Percentiles rank a stretch among this genome's conserved stretches.
phyloP scores from a whole-genome alignment of 1,140 invertebrate species.

The Ditylenchus dipsaci region DNA sequence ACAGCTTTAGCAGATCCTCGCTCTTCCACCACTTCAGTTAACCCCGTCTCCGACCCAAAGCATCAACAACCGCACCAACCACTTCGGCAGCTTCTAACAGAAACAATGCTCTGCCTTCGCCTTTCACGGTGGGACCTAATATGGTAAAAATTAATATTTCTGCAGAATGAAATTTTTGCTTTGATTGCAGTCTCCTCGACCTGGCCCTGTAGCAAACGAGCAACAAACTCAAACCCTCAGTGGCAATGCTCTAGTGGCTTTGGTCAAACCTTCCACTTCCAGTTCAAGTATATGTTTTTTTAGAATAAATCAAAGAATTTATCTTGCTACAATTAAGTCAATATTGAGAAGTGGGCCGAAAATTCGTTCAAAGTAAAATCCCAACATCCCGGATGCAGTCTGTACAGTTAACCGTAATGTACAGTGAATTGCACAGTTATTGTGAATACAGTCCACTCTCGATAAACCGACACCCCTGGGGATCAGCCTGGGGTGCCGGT shows the following conservation, averaged over 20 bases:
- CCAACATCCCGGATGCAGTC: too few relatives aligned
- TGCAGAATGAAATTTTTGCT: not conserved
- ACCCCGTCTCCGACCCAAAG: conserved; percentile 54
- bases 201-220: not conserved
- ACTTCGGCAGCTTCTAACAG: conserved; percentile 4
- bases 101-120: conserved; percentile 2
- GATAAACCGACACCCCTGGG: too few relatives aligned
- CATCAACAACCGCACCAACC: conserved; percentile 1
- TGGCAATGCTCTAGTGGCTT: not conserved
- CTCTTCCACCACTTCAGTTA: conserved; percentile 51
- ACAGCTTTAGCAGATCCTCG: conserved; percentile 25
- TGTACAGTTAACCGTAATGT: too few relatives aligned
- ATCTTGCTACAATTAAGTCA: too few relatives aligned
- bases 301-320: not conserved
- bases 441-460: too few relatives aligned
- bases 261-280: not conserved
- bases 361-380: too few relatives aligned
- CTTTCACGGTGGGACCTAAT: not conserved
- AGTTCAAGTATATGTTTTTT: not conserved
- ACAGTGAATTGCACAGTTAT: too few relatives aligned
- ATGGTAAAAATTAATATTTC: not conserved
- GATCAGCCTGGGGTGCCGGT: too few relatives aligned
- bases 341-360: too few relatives aligned
- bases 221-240: too few relatives aligned
- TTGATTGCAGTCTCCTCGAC: not conserved